Base-by-base conservation (phyloP, 1,140 invertebrate genomes). In the Rhagoletis zephyria region DNA sequence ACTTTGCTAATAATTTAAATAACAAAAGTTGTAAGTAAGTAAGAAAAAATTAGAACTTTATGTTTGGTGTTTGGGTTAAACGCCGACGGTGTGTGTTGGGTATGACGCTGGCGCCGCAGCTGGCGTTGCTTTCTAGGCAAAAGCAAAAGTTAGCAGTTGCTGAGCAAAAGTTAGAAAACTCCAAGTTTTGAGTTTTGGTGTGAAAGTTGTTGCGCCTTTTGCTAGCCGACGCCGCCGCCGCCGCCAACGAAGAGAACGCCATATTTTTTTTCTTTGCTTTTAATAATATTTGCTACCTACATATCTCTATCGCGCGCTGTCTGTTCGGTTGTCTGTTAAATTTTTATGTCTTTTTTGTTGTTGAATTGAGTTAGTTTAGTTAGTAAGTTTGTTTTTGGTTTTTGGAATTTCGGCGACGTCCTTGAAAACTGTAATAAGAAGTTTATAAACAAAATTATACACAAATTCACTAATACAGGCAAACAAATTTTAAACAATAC, bases 351-450 rank as follows among this genome's bases (percentile, higher is more conserved):
- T 42, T 42, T 60, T 19, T 42, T 42, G 63, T 85, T 85, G 19
- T 19, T 10, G 51, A 10, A 5, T 48, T 48, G 42, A 16, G 65
- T 70, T 14, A 30, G 51, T 10, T 40, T 70, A 42, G 61, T 63
- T 30, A 12, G 42, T 5, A 74, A 16, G 40, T 16, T 60, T 42
- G 61, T 45, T 40, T 85, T 85, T 65, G 19, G 40, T n/a, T 51
- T 60, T 56, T 64, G 56, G 74, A 85, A 88, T 42, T 92, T 92
- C 90, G 90, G 89, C 90, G 91, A 91, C 91, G 91, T 90, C 91
- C 91, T 92, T 92, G 91, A 92, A 92, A 92, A 92, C 88, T 88
- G 70, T 63, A 87, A 85, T 81, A 87, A 87, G 67, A 87, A 87
- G 64, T 61, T 60, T 77, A 77, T 65, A 87, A 51, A 87, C 63